Base-by-base conservation (phyloP, 2,797 vertebrate species). In the Emys orbicularis region DNA sequence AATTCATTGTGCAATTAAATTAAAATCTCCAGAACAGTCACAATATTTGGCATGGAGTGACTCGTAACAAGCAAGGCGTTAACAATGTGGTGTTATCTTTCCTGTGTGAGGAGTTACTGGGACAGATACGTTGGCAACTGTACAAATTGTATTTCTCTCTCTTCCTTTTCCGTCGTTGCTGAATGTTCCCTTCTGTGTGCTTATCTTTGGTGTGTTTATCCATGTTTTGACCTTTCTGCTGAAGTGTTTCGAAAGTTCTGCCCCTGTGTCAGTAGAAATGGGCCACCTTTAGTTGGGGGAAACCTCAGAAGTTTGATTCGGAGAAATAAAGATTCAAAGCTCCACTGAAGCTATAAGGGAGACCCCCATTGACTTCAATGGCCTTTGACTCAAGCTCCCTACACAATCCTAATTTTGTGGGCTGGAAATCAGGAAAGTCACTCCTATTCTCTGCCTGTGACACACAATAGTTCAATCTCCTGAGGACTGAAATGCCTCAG, bases 1-100 rank as follows among this genome's bases (percentile, higher is more conserved):
- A 94, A 97, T 90, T 92, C 93, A 89, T 77, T 92, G 88, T 53
- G 85, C 89, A 91, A 95, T 96, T 93, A 97, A 97, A 96, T 92
- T 94, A 86, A 90, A 80, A 89, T 93, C 89, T 96, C 95, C 13
- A 77, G 93, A 97, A 95, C 50, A 5, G 74, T 96, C 96, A 56
- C 61, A 80, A 50, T 59, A 21, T 93, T 97, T 96, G 96, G 90
- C 95, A 97, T 77, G 15, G 90, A 96, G 96, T n/a, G 89, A 92
- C 49, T 95, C 31, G 83, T 93, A 97, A 88, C 53, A 49, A 19
- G 82, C 94, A 88, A 93, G 82, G 89, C 1, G 3, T 84, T 57
- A 76, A 97, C 96, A 93, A 80, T 44, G 94, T 12, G 34, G 18
- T 80, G 88, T 79, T 93, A 81, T 83, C 95, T 82, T 90, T 93